Percentiles rank a stretch among this genome's conserved stretches.
Conservation (phyloP, 2,113 vertebrate species). For the Phalacrocorax pelagicus region DNA sequence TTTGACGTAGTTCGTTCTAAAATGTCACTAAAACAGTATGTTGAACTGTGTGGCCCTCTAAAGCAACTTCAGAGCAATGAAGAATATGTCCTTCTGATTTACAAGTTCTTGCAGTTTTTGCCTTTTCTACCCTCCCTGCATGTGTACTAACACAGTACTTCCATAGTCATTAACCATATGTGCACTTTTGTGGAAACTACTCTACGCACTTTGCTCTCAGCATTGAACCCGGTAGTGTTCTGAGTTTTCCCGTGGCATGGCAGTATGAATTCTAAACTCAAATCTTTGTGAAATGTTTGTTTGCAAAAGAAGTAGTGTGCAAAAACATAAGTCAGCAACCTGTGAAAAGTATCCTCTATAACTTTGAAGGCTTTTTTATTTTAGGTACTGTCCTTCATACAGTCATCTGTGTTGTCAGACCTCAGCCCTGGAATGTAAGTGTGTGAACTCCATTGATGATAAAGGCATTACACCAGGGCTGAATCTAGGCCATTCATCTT, state of each 20-base stretch:
- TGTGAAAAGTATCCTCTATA: neutral
- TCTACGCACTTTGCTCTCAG: constrained; percentile 64
- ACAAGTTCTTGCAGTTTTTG: neutral
- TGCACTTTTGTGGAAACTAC: constrained; percentile 70
- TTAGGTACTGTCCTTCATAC: neutral
- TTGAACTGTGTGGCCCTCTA: neutral
- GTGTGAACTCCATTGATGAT: neutral
- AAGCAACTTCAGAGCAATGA: constrained; percentile 22
- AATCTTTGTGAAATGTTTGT: constrained; percentile 65
- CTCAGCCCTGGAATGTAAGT: neutral
- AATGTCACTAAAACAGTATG: neutral
- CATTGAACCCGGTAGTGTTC: constrained; percentile 42
- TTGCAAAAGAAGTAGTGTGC: constrained; percentile 28
- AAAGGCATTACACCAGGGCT: neutral
- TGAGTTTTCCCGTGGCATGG: constrained; percentile 29
- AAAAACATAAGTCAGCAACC: neutral
- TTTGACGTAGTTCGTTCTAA: neutral
- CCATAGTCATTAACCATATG: neutral
- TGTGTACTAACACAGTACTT: constrained; percentile 20
- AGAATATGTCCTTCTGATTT: neutral
- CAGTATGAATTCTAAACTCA: constrained; percentile 46
- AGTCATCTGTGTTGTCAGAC: neutral
- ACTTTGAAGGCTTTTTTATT: neutral
- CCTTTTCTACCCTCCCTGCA: neutral
- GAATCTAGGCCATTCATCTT: neutral